Conservation (phyloP, 2,113 vertebrate species). For the Nanorana parkeri region DNA sequence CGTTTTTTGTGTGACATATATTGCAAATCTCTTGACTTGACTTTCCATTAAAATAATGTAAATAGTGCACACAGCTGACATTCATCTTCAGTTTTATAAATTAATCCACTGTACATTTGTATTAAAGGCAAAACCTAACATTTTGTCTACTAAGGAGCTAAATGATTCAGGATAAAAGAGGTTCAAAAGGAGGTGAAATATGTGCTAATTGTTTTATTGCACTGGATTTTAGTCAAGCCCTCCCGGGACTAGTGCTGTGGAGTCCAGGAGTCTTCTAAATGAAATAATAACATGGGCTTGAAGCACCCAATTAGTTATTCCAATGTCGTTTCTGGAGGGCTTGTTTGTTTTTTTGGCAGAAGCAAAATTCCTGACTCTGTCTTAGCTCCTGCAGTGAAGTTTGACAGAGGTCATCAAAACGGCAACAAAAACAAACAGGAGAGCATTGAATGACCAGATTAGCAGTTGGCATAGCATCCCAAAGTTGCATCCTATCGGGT, state of each 20-base stretch:
- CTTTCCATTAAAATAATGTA: too few relatives aligned
- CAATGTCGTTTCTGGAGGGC: constrained; percentile 13
- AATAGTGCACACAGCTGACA: too few relatives aligned
- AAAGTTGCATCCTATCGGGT: constrained; percentile 34
- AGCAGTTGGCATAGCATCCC: constrained; percentile 44
- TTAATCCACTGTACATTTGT: too few relatives aligned
- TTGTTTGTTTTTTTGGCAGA: constrained; percentile 51
- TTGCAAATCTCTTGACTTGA: too few relatives aligned
- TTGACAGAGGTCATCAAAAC: constrained; percentile 53
- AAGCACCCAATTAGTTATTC: constrained; percentile 41
- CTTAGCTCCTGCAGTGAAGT: constrained; percentile 48
- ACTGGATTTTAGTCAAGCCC: not conserved
- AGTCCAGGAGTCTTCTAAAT: constrained; percentile 38
- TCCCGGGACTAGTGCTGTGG: constrained; percentile 1
- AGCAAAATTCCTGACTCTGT: constrained; percentile 47
- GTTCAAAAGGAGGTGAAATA: constrained; percentile 38
- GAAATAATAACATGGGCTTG: constrained; percentile 47
- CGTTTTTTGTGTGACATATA: too few relatives aligned
- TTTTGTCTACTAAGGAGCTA: too few relatives aligned
- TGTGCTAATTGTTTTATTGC: constrained; percentile 51
- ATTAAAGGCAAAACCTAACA: too few relatives aligned
- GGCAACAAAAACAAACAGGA: constrained; percentile 54
- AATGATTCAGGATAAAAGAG: too few relatives aligned
- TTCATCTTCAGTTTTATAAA: too few relatives aligned
- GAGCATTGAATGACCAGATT: constrained; percentile 51